Evolutionary conservation across 2,797 vertebrate species (phyloP).

Genomic region (Cuculus canorus): DNA sequence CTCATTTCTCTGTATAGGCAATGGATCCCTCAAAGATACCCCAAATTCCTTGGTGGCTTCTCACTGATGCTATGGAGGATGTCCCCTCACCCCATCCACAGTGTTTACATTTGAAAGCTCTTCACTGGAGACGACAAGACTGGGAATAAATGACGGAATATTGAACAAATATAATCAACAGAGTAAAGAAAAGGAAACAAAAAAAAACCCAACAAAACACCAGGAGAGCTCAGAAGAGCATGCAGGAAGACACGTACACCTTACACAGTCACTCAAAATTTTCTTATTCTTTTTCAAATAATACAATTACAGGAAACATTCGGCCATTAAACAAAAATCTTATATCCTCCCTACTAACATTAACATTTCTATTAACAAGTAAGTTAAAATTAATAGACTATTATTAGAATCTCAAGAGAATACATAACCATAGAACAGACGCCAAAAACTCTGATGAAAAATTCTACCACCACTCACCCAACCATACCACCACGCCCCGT

Average conservation of each 20-base stretch:
- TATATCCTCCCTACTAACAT: background rate
- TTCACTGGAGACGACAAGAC: background rate
- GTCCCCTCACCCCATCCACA: background rate
- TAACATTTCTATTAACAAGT: background rate
- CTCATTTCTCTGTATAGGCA: background rate
- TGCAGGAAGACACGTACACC: rapidly evolving
- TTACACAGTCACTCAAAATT: background rate
- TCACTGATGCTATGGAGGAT: background rate
- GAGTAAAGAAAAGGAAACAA: background rate
- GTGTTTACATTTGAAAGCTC: background rate
- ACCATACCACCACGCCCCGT: no score
- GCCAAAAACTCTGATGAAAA: background rate
- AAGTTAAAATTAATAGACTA: background rate
- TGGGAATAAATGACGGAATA: background rate
- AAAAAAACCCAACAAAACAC: no score
- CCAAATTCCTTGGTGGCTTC: background rate
- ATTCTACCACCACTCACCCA: no score
- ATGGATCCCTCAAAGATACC: background rate
- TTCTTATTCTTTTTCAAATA: background rate
- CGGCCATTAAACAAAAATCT: background rate
- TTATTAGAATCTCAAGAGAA: background rate
- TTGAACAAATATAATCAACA: background rate
- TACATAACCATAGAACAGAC: background rate
- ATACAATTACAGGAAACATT: background rate
- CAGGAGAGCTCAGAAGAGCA: background rate